Conservation (phyloP, 2,888 invertebrate species). For the Fissipunctia ypsillon region DNA sequence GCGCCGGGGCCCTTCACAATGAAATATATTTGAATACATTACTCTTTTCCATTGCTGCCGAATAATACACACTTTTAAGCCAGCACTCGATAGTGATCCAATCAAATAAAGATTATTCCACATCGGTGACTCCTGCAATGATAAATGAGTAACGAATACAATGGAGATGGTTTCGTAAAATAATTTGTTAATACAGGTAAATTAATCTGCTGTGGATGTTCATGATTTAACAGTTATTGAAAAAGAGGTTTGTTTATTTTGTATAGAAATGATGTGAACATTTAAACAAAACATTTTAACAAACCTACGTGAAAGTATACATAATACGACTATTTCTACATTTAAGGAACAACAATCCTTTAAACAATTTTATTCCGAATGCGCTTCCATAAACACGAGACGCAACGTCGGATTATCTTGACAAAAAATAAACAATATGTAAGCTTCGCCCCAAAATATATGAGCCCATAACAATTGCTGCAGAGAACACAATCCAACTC, state of each 20-base stretch:
- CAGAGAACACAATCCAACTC: conserved; percentile 42
- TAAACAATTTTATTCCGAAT: conserved; percentile 27
- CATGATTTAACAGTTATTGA: background rate
- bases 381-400: conserved; percentile 31
- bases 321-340: background rate
- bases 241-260: background rate
- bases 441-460: conserved; percentile 40
- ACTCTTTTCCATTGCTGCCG: conserved; percentile 38
- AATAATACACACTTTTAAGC: conserved; percentile 47
- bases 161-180: conserved; percentile 21
- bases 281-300: background rate
- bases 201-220: conserved; percentile 10
- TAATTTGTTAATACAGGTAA: conserved; percentile 21
- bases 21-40: conserved; percentile 61
- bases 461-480: conserved; percentile 46
- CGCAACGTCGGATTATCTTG: conserved; percentile 37
- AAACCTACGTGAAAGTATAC: background rate
- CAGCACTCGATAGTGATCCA: conserved; percentile 45
- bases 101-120: conserved; percentile 56
- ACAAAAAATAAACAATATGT: conserved; percentile 47
- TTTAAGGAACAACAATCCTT: background rate
- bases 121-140: conserved; percentile 27
- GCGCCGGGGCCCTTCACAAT: conserved; percentile 38
- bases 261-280: background rate
- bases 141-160: conserved; percentile 31